A percentile compares a stretch with the other conserved stretches of the same genome.
Evolutionary conservation across 2,888 invertebrate species (phyloP).

Genomic region (Scrobipalpa costella): DNA sequence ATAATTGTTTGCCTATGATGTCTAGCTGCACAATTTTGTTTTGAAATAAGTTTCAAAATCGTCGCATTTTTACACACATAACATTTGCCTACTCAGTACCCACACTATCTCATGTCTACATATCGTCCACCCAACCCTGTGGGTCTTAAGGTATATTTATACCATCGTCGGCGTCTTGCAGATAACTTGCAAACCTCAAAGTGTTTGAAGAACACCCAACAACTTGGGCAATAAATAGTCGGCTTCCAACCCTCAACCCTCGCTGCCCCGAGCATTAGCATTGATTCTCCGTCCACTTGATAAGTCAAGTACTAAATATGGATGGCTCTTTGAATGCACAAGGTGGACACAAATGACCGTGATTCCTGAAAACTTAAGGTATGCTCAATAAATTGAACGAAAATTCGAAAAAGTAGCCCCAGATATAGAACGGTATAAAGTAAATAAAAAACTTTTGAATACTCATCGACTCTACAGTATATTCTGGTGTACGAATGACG

Average conservation of each 20-base stretch:
- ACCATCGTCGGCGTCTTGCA: not conserved
- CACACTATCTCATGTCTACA: not conserved
- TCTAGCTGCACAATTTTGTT: too few species aligned
- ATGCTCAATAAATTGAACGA: too few species aligned
- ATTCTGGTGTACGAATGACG: too few species aligned
- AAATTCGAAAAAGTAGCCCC: too few species aligned
- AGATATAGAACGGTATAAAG: too few species aligned
- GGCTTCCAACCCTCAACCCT: not conserved
- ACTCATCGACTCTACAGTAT: too few species aligned
- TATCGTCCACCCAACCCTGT: not conserved
- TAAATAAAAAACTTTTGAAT: too few species aligned
- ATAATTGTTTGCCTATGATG: too few species aligned
- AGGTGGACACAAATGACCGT: not conserved
- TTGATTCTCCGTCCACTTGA: conserved; percentile 21
- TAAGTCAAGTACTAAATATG: conserved; percentile 12
- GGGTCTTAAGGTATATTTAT: not conserved
- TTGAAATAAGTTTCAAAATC: too few species aligned
- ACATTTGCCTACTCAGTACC: too few species aligned
- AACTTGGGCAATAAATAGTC: conserved; percentile 20
- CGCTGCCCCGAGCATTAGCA: conserved; percentile 16
- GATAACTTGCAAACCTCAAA: conserved; percentile 6
- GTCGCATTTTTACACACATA: too few species aligned
- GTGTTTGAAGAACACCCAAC: conserved; percentile 5
- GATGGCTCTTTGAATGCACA: not conserved
- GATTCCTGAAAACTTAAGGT: too few species aligned